phyloP scores from a whole-genome alignment of 2,888 invertebrate species.

The Philereme vetulata region DNA sequence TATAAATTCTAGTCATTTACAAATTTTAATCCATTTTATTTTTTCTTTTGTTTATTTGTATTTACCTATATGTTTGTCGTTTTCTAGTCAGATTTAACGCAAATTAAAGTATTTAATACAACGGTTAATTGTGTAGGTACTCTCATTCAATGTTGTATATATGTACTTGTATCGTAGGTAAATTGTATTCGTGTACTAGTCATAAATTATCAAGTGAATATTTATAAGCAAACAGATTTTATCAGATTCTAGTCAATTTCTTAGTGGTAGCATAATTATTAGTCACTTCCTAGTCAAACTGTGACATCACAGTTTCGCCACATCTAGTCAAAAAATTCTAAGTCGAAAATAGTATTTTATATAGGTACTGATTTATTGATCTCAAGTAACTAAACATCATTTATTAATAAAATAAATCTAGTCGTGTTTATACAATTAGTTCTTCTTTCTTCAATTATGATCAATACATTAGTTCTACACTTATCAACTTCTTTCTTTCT shows the following conservation, averaged over 20 bases:
- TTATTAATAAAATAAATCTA: not conserved
- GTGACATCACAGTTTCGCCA: not conserved
- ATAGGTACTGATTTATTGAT: not conserved
- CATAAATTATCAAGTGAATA: conserved; percentile 1
- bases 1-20: conserved; percentile 12
- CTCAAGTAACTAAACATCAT: not conserved
- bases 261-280: conserved; percentile 2
- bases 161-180: not conserved
- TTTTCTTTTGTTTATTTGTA: not conserved
- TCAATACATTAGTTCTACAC: too few relatives aligned
- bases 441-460: too few relatives aligned
- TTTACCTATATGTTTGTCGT: not conserved
- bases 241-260: conserved; percentile 4
- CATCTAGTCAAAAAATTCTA: not conserved
- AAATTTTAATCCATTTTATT: conserved; percentile 6
- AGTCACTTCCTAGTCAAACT: conserved; percentile 1
- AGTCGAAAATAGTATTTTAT: too few relatives aligned
- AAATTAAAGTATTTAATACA: not conserved
- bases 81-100: conserved; percentile 1
- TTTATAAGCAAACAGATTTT: not conserved
- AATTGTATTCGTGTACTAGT: conserved; percentile 1
- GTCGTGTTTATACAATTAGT: too few relatives aligned
- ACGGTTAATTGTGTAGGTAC: not conserved
- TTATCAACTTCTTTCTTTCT: too few relatives aligned
- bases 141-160: not conserved